A percentile compares a stretch with the other conserved stretches of the same genome.
Evolutionary conservation across 2,797 vertebrate genomes (phyloP).

Genomic region (Lepilemur septentrionalis): DNA sequence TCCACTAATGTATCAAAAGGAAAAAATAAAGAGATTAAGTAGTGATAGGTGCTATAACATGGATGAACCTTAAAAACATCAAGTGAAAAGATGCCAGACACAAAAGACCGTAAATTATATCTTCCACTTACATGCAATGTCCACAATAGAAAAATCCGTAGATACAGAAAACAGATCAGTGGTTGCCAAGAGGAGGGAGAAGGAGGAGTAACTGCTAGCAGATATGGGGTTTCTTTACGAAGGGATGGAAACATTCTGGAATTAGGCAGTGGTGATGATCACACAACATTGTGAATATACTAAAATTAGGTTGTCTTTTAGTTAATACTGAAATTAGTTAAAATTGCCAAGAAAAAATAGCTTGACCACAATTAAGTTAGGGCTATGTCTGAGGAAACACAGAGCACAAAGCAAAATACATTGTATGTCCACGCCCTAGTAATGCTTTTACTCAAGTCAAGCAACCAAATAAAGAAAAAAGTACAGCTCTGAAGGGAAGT

Average conservation of each 20-base stretch:
- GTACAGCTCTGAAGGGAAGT: not conserved
- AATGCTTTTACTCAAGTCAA: constrained; percentile 48
- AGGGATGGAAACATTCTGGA: not conserved
- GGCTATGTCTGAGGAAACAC: not conserved
- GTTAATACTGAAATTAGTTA: not conserved
- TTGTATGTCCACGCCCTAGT: not conserved
- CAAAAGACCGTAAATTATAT: not conserved
- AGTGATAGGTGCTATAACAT: not conserved
- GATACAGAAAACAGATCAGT: not conserved
- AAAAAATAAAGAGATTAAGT: constrained; percentile 42
- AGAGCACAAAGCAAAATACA: constrained; percentile 6
- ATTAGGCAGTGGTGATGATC: not conserved
- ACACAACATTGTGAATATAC: not conserved
- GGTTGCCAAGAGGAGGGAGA: not conserved
- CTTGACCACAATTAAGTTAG: constrained; percentile 23
- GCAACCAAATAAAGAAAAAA: constrained; percentile 10
- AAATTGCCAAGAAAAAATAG: constrained; percentile 45
- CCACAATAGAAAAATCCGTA: not conserved
- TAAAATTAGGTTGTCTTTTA: constrained; percentile 20
- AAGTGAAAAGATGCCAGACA: constrained; percentile 10
- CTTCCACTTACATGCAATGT: not conserved
- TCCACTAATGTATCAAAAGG: constrained; percentile 5
- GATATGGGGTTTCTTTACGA: not conserved
- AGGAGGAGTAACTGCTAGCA: not conserved
- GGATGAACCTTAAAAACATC: constrained; percentile 18